phyloP scores from a whole-genome alignment of 37 sponge, comb jelly and placozoan genomes.

The Aphrocallistes beatrix region DNA sequence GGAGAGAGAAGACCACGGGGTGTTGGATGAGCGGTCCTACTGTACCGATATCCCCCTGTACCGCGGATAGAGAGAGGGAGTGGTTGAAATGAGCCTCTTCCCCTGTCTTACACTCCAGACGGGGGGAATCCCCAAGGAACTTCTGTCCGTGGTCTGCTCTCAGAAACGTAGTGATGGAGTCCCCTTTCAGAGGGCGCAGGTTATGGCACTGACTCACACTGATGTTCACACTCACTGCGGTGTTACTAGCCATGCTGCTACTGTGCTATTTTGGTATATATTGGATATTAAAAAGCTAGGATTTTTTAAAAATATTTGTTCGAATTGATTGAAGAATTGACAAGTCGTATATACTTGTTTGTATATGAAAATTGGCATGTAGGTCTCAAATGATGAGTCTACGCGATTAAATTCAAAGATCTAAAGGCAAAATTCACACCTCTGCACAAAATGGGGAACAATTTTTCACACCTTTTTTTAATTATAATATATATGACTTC shows the following conservation, averaged over 20 bases:
- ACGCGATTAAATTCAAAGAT: too few species aligned
- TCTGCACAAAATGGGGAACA: too few species aligned
- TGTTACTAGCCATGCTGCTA: slow-evolving; percentile 17
- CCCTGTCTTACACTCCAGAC: not conserved
- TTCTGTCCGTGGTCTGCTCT: not conserved
- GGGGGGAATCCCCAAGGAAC: not conserved
- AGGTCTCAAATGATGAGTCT: too few species aligned
- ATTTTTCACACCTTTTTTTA: too few species aligned
- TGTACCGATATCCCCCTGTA: not conserved
- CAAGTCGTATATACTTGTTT: too few species aligned
- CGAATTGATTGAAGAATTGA: too few species aligned
- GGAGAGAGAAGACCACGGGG: not conserved
- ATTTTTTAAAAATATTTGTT: too few species aligned
- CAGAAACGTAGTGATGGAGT: not conserved
- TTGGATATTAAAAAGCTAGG: too few species aligned
- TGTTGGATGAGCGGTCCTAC: not conserved
- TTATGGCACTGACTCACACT: slow-evolving; percentile 3
- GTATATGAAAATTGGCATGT: too few species aligned
- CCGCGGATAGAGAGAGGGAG: not conserved
- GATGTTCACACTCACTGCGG: not conserved
- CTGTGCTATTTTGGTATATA: too few species aligned
- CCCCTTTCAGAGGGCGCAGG: not conserved
- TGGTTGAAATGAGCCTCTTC: not conserved
- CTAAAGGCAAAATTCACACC: too few species aligned
- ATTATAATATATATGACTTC: too few species aligned